phyloP scores from a whole-genome alignment of 2,888 invertebrate species.

The Cosmopolites sordidus region DNA sequence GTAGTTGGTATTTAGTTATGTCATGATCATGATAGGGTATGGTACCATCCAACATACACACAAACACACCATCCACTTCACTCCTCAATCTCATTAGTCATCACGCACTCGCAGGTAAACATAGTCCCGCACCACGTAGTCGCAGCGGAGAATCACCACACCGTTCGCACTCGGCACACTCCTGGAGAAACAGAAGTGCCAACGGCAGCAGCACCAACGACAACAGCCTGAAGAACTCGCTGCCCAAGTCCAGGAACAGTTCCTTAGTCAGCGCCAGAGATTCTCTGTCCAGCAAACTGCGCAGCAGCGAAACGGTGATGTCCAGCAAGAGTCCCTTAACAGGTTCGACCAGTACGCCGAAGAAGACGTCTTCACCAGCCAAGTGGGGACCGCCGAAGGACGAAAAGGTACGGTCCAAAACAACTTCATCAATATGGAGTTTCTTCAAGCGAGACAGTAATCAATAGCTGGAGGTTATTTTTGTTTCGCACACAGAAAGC shows the following conservation, averaged over 20 bases:
- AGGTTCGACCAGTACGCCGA: conserved; percentile 30
- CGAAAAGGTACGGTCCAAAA: conserved; percentile 68
- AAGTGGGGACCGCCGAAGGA: conserved; percentile 34
- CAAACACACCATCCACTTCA: not conserved
- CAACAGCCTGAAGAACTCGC: conserved; percentile 40
- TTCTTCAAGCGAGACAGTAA: conserved; percentile 58
- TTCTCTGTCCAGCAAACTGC: conserved; percentile 52
- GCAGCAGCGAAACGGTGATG: conserved; percentile 53
- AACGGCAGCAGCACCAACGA: conserved; percentile 37
- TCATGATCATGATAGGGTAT: too few relatives aligned
- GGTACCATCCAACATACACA: not conserved
- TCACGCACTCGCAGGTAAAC: conserved; percentile 37
- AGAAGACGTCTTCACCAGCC: conserved; percentile 36
- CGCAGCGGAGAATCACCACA: conserved; percentile 51
- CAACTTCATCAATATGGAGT: conserved; percentile 60
- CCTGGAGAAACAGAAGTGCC: conserved; percentile 44
- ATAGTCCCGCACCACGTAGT: conserved; percentile 46
- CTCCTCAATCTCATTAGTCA: not conserved
- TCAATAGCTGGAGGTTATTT: conserved; percentile 36
- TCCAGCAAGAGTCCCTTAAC: conserved; percentile 4
- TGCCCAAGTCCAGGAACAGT: conserved; percentile 46
- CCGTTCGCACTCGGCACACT: conserved; percentile 55
- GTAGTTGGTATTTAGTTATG: too few relatives aligned
- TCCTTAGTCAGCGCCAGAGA: conserved; percentile 48
- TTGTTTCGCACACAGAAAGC: conserved; percentile 42